Conservation (phyloP, 2,113 vertebrate species). For the Uria aalge region DNA sequence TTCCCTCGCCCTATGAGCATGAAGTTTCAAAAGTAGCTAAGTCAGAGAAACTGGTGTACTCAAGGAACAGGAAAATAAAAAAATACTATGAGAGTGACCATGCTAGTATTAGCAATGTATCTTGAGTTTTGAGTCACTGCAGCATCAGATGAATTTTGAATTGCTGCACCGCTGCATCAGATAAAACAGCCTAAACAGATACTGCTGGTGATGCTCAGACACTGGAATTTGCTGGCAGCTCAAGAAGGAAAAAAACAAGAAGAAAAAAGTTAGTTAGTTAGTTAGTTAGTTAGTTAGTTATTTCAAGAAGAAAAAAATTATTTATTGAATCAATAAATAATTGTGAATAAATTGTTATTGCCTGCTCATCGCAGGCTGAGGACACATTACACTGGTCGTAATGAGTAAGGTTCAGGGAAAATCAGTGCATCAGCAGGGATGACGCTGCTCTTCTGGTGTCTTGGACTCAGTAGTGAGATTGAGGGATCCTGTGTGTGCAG, state of each 20-base stretch:
- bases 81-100: background rate
- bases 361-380: background rate
- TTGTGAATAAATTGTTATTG: background rate
- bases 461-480: background rate
- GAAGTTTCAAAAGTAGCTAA: background rate
- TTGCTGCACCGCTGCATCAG: background rate
- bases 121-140: background rate
- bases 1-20: background rate
- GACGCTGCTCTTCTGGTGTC: background rate
- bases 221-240: background rate
- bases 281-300: too few species aligned
- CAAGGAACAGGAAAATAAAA: background rate
- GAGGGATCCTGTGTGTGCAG: background rate
- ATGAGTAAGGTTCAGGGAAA: background rate
- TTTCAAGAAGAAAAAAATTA: too few species aligned
- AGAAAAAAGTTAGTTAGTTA: too few species aligned
- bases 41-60: background rate
- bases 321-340: background rate
- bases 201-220: background rate
- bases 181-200: background rate
- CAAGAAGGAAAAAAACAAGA: background rate
- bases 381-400: background rate
- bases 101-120: background rate
- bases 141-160: background rate
- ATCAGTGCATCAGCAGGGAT: background rate